Conservation (phyloP, 2,888 invertebrate genomes). For the Drosophila mercatorum region DNA sequence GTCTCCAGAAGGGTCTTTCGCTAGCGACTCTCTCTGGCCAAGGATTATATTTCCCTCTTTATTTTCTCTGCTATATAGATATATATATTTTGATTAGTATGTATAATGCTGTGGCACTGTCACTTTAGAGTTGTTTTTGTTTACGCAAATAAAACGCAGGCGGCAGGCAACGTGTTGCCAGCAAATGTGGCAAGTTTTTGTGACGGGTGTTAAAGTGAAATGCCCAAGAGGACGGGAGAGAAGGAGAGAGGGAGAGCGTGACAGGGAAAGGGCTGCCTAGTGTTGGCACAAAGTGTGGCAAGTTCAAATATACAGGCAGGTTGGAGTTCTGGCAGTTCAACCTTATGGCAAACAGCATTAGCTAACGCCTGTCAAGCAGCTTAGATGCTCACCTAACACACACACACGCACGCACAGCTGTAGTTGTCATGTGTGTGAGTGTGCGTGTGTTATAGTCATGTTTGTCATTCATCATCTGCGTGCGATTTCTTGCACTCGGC, state of each 20-base stretch:
- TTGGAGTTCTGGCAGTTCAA: conserved; percentile 11
- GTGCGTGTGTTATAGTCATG: conserved; percentile 24
- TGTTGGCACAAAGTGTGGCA: conserved; percentile 29
- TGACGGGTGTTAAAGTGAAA: conserved; percentile 25
- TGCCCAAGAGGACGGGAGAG: not conserved
- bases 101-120: conserved; percentile 25
- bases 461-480: conserved; percentile 68
- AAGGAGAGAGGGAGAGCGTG: not conserved
- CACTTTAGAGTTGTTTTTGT: conserved; percentile 33
- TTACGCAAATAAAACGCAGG: conserved; percentile 49
- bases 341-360: conserved; percentile 66
- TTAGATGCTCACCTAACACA: conserved; percentile 35
- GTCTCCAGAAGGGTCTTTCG: not conserved
- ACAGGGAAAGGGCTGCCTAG: not conserved
- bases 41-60: not conserved
- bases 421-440: not conserved
- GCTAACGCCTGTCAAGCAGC: conserved; percentile 47
- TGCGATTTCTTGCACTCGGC: conserved; percentile 64
- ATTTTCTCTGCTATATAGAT: not conserved
- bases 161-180: conserved; percentile 20
- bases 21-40: not conserved
- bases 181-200: conserved; percentile 41
- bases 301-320: conserved; percentile 7
- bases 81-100: conserved; percentile 40
- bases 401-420: conserved; percentile 17